Conservation (phyloP, 2,113 vertebrate genomes). For the Panthera uncia region DNA sequence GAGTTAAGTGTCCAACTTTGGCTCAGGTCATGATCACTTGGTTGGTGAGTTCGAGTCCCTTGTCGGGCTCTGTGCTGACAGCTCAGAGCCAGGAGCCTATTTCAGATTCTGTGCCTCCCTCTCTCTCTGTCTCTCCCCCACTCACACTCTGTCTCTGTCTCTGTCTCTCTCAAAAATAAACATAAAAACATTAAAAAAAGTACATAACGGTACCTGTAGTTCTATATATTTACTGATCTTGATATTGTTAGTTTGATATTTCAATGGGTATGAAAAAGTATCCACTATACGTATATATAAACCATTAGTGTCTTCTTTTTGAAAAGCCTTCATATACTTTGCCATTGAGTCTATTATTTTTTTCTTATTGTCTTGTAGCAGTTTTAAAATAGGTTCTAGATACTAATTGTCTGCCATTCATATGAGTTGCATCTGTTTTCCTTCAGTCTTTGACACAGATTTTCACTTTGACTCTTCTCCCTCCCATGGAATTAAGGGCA, state of each 20-base stretch:
- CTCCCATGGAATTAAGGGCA: neutral
- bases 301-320: neutral
- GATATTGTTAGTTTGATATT: neutral
- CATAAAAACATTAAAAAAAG: neutral
- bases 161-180: too few relatives aligned
- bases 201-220: neutral
- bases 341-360: neutral
- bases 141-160: too few relatives aligned
- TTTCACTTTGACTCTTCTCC: neutral
- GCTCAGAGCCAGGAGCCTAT: too few relatives aligned
- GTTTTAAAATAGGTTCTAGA: neutral
- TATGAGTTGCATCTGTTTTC: neutral
- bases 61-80: too few relatives aligned
- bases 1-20: too few relatives aligned
- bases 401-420: neutral
- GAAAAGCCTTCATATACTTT: neutral
- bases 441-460: neutral
- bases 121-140: too few relatives aligned
- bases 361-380: neutral
- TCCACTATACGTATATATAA: neutral
- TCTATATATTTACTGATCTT: neutral
- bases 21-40: too few relatives aligned
- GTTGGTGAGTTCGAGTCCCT: too few relatives aligned
- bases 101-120: too few relatives aligned
- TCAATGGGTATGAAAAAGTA: neutral